Base-by-base conservation (phyloP, 2,888 invertebrate genomes). In the Diloba caeruleocephala region DNA sequence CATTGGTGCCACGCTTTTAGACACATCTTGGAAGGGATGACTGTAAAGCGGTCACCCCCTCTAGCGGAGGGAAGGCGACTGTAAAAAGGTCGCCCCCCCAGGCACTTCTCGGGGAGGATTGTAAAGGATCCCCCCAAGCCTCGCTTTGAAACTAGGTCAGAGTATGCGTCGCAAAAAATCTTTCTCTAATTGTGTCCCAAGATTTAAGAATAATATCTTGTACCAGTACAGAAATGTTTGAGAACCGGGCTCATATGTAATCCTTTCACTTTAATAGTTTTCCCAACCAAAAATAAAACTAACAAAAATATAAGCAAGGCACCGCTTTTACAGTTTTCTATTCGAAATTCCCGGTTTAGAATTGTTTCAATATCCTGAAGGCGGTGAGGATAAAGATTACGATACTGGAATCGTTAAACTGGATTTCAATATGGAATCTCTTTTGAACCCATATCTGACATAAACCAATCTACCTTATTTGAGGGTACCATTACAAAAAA, bases 311-410 rank as follows among this genome's bases (percentile, higher is more conserved):
- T 8, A 43, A 50, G 52, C 38, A 43, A 28, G 28, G 17, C 19
- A 15, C 31, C 28, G 33, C 14, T 37, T 42, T 37, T 28, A 51
- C 61, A 56, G 42, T 49, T 53, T 51, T n/a, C 45, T 13, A 31
- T 53, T 48, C 32, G 9, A 29, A 48, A 43, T 46, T 51, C 36
- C 13, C 29, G 57, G 37, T 61, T 51, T 59, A 41, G 46, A 53
- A 66, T 66, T 45, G 48, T 66, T 61, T 51, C 66, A 65, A 59
- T 70, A 54, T 59, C 38, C 50, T 46, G 37, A 53, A 48, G 37
- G 23, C 46, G 41, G 29, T 23, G 28, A 26, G 65, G 45, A 54
- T 54, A 49, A 60, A 60, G 49, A 54, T 63, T 50, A 60, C 49
- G 14, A 21, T 36, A 53, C 37, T 36, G 34, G 19, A 66, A 60